Conservation (phyloP, 37 sponge, comb jelly and placozoan genomes). For the Halisarca cf. caerulea region DNA sequence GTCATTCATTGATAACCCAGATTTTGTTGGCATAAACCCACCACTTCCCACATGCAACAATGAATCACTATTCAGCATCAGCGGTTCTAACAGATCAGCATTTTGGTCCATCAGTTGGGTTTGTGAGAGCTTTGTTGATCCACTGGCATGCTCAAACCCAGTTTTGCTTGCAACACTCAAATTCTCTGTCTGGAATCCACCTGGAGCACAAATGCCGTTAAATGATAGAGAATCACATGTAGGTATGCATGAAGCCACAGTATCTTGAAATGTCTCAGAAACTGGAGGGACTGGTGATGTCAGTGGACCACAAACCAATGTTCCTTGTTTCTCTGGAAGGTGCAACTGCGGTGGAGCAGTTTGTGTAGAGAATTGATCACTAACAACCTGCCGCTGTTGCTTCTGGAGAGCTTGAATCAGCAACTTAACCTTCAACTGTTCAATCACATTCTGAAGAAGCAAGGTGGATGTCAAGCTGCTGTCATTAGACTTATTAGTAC, state of each 20-base stretch:
- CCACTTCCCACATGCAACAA: background rate
- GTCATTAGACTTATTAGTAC: too few relatives aligned
- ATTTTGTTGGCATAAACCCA: background rate
- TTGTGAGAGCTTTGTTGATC: background rate
- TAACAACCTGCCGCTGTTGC: background rate
- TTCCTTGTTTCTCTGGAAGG: background rate
- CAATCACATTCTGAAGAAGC: conserved; percentile 7
- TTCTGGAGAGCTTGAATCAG: conserved; percentile 9
- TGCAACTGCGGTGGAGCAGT: background rate
- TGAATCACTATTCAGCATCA: background rate
- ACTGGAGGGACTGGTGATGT: background rate
- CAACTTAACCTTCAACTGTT: conserved; percentile 1
- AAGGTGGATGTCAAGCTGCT: background rate
- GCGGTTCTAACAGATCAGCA: background rate
- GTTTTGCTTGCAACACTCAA: too few relatives aligned
- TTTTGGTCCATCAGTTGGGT: background rate
- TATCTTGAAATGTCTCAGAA: background rate
- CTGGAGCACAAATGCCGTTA: background rate
- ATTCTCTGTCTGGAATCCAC: too few relatives aligned
- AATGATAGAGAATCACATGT: background rate
- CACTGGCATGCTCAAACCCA: too few relatives aligned
- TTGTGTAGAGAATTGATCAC: background rate
- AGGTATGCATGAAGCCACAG: background rate
- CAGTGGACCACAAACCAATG: background rate
- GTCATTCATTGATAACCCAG: background rate